A percentile compares a stretch with the other conserved stretches of the same genome.
phyloP scores from a whole-genome alignment of 2,113 vertebrate genomes.

The Callipepla californica region DNA sequence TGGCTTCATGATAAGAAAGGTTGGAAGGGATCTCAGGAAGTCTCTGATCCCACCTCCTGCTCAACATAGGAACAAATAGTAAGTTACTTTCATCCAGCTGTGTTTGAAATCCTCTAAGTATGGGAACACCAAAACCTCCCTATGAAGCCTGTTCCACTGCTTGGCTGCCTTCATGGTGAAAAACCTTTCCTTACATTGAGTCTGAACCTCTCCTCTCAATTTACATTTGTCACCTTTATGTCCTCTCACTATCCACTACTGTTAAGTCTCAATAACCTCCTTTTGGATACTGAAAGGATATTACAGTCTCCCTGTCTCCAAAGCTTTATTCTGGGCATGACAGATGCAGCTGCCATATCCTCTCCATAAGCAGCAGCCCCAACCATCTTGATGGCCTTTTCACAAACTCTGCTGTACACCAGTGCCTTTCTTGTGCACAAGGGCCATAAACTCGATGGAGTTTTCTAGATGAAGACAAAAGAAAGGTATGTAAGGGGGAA shows the following conservation, averaged over 20 bases:
- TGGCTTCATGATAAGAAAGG: not conserved
- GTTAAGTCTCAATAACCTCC: not conserved
- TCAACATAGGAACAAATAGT: not conserved
- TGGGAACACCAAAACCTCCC: not conserved
- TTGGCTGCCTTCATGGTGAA: not conserved
- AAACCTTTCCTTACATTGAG: not conserved
- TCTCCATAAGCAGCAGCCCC: not conserved
- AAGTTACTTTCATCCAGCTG: not conserved
- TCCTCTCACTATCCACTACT: not conserved
- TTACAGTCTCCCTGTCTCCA: not conserved
- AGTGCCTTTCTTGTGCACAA: not conserved
- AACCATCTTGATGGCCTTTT: accelerated
- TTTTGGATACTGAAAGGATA: not conserved
- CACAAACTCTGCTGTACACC: not conserved
- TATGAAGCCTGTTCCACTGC: not conserved
- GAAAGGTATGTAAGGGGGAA: not conserved
- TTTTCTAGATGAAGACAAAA: not conserved
- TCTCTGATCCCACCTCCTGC: not conserved
- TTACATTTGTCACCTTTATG: not conserved
- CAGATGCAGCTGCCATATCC: not conserved
- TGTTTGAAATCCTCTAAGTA: not conserved
- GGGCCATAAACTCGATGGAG: not conserved
- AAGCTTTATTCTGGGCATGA: not conserved
- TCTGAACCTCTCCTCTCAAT: not conserved
- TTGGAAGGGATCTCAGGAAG: not conserved